A percentile compares a stretch with the other conserved stretches of the same genome.
Conservation (phyloP, 2,113 vertebrate genomes). For the Sceloporus undulatus region DNA sequence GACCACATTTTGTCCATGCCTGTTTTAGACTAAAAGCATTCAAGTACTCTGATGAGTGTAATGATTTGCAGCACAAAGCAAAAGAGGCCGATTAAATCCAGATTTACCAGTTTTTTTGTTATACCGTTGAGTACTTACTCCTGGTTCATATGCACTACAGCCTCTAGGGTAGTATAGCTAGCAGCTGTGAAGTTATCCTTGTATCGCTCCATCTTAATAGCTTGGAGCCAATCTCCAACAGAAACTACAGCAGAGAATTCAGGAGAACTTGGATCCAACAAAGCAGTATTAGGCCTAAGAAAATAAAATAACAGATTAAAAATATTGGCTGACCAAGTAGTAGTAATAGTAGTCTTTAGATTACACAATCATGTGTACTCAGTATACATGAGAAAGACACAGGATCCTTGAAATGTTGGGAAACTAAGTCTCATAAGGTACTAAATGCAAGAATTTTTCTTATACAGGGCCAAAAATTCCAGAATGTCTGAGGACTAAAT, state of each 20-base stretch:
- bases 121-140: constrained; percentile 89
- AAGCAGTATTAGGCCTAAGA: constrained; percentile 88
- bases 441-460: neutral
- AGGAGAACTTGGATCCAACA: constrained; percentile 92
- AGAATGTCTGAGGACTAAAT: neutral
- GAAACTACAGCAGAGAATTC: constrained; percentile 89
- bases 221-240: constrained; percentile 94
- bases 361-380: neutral
- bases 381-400: neutral
- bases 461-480: neutral
- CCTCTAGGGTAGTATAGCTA: constrained; percentile 92
- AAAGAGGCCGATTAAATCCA: constrained; percentile 81
- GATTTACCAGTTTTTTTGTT: constrained; percentile 82
- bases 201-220: constrained; percentile 97
- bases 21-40: constrained; percentile 79
- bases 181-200: constrained; percentile 96
- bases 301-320: constrained; percentile 43
- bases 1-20: no score
- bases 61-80: constrained; percentile 80
- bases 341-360: neutral
- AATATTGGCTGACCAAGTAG: neutral
- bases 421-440: neutral
- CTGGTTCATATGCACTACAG: constrained; percentile 95
- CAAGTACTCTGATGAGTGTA: constrained; percentile 72
- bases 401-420: neutral